Evolutionary conservation across 2,888 invertebrate species (phyloP), one percentile per base, ranked within the genome.

Genomic region (Aproaerema taeniolella): DNA sequence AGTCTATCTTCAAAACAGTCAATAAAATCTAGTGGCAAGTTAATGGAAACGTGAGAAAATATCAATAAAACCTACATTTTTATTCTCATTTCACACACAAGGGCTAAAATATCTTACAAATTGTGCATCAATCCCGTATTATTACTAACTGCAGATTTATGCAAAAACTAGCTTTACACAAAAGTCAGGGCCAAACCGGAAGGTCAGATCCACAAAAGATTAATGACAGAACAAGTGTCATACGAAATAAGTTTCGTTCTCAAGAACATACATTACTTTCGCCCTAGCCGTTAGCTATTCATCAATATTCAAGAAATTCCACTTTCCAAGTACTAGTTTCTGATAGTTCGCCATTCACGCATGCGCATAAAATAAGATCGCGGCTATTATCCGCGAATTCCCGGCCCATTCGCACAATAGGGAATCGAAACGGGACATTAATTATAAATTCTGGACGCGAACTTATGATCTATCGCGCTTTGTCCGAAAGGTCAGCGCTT

Each of bases 231-330:
- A 67, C 79, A 77, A 80, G 80, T 81, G 77, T 55, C 56, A 38
- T 43, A 44, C 40, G 32, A 46, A 52, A 50, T 47, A 46, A 55
- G 54, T 58, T 55, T 50, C 58, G 68, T 78, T 81, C 80, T 73
- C 78, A 78, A 69, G 72, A 55, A 52, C 56, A 53, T 34, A 49
- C 41, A 38, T 44, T 39, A 32, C n/a, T n/a, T 62, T 55, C 61
- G 52, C 45, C 50, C 41, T 38, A 44, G 45, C 41, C 45, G 43
- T 46, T 38, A 47, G 45, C 60, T 51, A 72, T 73, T 69, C 73
- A 79, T 79, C 78, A 77, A 81, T 81, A 82, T 81, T 77, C 83
- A 82, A 79, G 82, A 78, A 76, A 76, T 71, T 67, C 85, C 55
- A 80, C 82, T 83, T 80, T 78, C 71, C 59, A 61, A 66, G 68